Percentiles rank a stretch among this genome's conserved stretches.
Evolutionary conservation across 2,113 vertebrate genomes (phyloP).

Genomic region (Ophthalmolycus amberensis): DNA sequence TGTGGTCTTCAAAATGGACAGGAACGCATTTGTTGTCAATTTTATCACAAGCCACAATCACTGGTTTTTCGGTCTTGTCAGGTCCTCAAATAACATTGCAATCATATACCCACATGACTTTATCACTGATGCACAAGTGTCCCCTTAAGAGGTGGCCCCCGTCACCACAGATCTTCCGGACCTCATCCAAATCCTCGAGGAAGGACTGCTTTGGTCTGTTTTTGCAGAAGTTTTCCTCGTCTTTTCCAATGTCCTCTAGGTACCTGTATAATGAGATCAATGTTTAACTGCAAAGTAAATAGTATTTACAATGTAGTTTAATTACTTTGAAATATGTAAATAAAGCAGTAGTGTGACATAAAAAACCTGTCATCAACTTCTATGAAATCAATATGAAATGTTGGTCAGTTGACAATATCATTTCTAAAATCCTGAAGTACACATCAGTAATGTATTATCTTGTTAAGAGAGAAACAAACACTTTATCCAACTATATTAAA

Average conservation of each 20-base stretch:
- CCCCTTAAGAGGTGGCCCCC: no score
- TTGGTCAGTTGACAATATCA: no score
- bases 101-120: no score
- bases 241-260: rapidly evolving
- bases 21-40: neutral
- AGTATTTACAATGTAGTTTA: no score
- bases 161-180: no score
- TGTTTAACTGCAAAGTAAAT: neutral
- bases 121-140: neutral
- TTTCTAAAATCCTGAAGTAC: no score
- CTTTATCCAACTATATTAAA: slow-evolving; percentile 44
- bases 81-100: no score
- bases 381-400: no score
- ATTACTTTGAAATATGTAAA: neutral
- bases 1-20: neutral
- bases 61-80: neutral
- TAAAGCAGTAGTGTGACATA: no score
- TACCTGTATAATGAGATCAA: neutral
- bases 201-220: rapidly evolving
- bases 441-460: no score
- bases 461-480: slow-evolving; percentile 52
- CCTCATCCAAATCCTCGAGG: rapidly evolving
- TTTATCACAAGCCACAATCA: neutral
- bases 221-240: no score
- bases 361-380: no score